A percentile compares a stretch with the other conserved stretches of the same genome.
Evolutionary conservation across 2,888 invertebrate species (phyloP).

Genomic region (Hydroisotoma schaefferi): DNA sequence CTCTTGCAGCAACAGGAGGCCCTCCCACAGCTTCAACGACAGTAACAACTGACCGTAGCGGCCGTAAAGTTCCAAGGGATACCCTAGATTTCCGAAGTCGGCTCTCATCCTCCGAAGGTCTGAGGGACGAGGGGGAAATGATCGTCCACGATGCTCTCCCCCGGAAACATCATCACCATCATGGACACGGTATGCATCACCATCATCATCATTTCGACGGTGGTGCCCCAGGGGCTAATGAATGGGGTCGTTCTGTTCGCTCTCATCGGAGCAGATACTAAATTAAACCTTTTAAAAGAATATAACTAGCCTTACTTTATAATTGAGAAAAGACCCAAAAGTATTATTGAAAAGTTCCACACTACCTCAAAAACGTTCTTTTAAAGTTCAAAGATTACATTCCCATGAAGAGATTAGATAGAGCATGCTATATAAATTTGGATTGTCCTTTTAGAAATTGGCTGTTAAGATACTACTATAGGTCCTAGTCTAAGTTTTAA

Average conservation of each 20-base stretch:
- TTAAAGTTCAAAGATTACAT: too few relatives aligned
- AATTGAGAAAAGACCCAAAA: too few relatives aligned
- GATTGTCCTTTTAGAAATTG: too few relatives aligned
- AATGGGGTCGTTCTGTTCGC: slow-evolving; percentile 45
- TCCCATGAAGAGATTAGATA: too few relatives aligned
- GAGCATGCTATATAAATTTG: too few relatives aligned
- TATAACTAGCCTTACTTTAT: too few relatives aligned
- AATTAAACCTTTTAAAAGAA: slow-evolving; percentile 1
- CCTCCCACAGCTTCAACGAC: slow-evolving; percentile 44
- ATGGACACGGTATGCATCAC: slow-evolving; percentile 58
- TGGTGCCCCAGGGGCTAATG: slow-evolving; percentile 29
- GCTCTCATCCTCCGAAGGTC: slow-evolving; percentile 50
- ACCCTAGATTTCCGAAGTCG: slow-evolving; percentile 59
- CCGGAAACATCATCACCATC: slow-evolving; percentile 68
- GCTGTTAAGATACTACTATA: too few relatives aligned
- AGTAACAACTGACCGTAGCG: slow-evolving; percentile 41
- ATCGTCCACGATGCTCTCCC: slow-evolving; percentile 52
- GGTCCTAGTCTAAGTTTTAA: too few relatives aligned
- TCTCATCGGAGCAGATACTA: slow-evolving; percentile 48
- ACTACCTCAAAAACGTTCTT: too few relatives aligned
- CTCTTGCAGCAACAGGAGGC: slow-evolving; percentile 64
- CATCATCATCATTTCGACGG: slow-evolving; percentile 58
- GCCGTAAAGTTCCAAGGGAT: slow-evolving; percentile 59
- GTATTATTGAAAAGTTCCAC: too few relatives aligned
- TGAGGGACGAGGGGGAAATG: slow-evolving; percentile 52